Base-by-base conservation (phyloP, 2,113 vertebrate species). In the Heliornis fulica region DNA sequence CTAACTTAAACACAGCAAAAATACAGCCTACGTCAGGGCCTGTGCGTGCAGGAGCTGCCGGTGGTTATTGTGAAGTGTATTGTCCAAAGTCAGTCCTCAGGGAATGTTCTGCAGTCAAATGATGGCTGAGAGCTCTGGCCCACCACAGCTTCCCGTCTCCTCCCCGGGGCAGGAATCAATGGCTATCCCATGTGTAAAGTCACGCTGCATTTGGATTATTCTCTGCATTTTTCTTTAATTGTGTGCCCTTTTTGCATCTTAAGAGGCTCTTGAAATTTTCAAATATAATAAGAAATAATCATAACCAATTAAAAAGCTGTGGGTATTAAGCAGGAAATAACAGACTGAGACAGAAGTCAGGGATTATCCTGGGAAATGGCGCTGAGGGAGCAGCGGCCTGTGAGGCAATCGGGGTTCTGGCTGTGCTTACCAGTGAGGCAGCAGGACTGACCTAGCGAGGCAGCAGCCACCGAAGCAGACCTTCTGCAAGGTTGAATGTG, bases 281-380 rank as follows among this genome's bases (percentile, higher is more conserved):
- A 90, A 89, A 81, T 92, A 83, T 94, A 95, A 96, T 78, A 57
- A 78, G 76, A 95, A 97, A 93, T 95, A 93, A 94, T 96, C 93
- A 95, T 94, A 94, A 93, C 26, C 61, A 93, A 95, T 96, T 89
- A 72, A 88, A 83, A 93, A 96, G 80, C 80, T 48, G 61, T 83
- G 94, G 83, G 88, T 88, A 83, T 94, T 96, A 93, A 96, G 80
- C 92, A 72, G 86, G 76, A 94, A 94, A 95, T 92, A 90, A 92
- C 76, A 96, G 80, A 78, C 60, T 74, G 72, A 87, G 90, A 94
- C 93, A 95, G 95, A 92, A 95, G 90, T 92, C 82, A 81, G 48
- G 69, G 94, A 93, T 88, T 89, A 75, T 90, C 90, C 83, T 90
- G 94, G 95, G 92, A 95, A 95, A 89, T 92, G n/a, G 92, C 36